Conservation (phyloP, 2,113 vertebrate genomes). For the Melanerpes aurifrons region DNA sequence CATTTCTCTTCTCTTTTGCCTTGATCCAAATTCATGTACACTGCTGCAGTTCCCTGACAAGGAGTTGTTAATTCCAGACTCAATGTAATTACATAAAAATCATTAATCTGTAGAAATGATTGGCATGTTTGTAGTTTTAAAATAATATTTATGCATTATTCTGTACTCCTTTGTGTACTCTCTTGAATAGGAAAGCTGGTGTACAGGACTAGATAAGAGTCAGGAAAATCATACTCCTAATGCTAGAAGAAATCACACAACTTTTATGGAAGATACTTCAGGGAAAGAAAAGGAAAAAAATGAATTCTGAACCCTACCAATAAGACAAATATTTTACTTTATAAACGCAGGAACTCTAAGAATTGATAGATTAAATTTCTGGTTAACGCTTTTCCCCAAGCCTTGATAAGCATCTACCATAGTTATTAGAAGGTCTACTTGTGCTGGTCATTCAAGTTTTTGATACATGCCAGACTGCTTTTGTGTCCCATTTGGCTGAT, state of each 20-base stretch:
- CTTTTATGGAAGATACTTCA: neutral
- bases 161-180: neutral
- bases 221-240: neutral
- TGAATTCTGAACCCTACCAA: neutral
- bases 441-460: neutral
- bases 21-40: neutral
- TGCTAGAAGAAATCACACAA: neutral
- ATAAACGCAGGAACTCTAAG: neutral
- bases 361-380: constrained; percentile 43
- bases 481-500: neutral
- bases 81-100: neutral
- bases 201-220: neutral
- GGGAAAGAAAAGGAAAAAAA: neutral
- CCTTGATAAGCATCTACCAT: neutral
- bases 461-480: neutral
- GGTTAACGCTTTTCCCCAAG: constrained; percentile 18
- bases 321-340: neutral
- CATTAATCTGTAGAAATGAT: neutral
- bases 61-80: neutral
- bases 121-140: neutral
- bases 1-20: neutral
- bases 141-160: neutral
- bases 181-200: neutral
- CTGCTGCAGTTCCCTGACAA: neutral
- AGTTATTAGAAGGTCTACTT: neutral